phyloP scores from a whole-genome alignment of 2,888 invertebrate genomes.

The Elmis aenea region DNA sequence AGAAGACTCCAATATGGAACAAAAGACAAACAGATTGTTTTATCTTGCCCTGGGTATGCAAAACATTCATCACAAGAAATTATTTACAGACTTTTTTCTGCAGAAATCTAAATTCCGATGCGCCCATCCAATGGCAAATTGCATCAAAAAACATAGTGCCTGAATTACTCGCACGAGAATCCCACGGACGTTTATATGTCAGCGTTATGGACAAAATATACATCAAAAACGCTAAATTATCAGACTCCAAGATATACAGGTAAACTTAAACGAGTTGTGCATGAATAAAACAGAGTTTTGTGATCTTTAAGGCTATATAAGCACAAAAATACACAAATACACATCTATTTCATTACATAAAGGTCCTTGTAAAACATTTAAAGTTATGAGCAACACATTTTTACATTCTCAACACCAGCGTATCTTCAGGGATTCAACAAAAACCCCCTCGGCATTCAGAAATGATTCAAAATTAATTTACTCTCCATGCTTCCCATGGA shows the following conservation, averaged over 20 bases:
- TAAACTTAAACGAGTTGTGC: no score
- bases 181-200: slow-evolving; percentile 53
- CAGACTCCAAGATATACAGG: slow-evolving; percentile 60
- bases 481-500: no score
- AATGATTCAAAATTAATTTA: no score
- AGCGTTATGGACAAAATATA: slow-evolving; percentile 55
- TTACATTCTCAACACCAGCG: no score
- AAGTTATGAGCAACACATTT: no score
- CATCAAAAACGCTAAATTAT: slow-evolving; percentile 49
- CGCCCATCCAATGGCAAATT: slow-evolving; percentile 55
- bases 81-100: neutral
- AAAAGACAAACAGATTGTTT: slow-evolving; percentile 39
- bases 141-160: slow-evolving; percentile 50
- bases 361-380: no score
- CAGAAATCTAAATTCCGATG: slow-evolving; percentile 52
- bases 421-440: no score
- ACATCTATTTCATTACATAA: no score
- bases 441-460: no score
- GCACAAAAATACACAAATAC: no score
- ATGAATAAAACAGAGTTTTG: no score
- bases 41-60: slow-evolving; percentile 52
- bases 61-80: neutral
- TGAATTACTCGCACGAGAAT: slow-evolving; percentile 46
- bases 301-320: no score
- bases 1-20: slow-evolving; percentile 44